Evolutionary conservation across 2,797 vertebrate genomes (phyloP).

Genomic region (Erethizon dorsatum): DNA sequence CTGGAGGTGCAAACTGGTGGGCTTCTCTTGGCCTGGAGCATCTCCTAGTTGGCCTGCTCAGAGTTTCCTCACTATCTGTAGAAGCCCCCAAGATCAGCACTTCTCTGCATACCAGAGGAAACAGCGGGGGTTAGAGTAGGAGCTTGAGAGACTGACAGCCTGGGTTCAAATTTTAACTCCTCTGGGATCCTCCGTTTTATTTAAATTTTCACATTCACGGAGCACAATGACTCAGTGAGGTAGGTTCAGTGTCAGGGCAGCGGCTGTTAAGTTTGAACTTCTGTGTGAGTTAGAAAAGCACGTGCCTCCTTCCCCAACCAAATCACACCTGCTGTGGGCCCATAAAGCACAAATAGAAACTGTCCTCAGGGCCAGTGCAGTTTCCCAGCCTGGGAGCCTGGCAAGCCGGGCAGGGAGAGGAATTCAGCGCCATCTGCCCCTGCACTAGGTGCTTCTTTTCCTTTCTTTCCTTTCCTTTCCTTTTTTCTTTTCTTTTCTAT

Average conservation of each 20-base stretch:
- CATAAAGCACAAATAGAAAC: not conserved
- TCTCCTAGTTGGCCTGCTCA: not conserved
- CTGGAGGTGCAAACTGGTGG: not conserved
- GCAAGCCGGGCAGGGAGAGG: not conserved
- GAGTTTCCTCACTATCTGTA: not conserved
- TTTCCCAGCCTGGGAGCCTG: not conserved
- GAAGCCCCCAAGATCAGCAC: not conserved
- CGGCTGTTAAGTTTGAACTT: constrained; percentile 37
- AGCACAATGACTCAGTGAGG: constrained; percentile 35
- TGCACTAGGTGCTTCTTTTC: not conserved
- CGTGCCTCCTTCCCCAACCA: not conserved
- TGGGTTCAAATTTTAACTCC: constrained; percentile 65
- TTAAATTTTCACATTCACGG: constrained; percentile 72
- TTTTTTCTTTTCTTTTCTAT: not conserved
- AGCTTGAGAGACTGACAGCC: constrained; percentile 65
- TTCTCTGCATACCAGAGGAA: constrained; percentile 6
- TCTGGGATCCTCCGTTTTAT: constrained; percentile 64
- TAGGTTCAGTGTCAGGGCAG: constrained; percentile 70
- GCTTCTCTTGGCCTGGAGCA: not conserved
- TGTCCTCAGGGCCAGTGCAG: not conserved
- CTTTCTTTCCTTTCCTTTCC: not conserved
- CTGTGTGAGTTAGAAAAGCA: constrained; percentile 48
- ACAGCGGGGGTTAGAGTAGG: constrained; percentile 19
- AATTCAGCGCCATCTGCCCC: not conserved
- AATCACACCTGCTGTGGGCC: not conserved